phyloP scores from a whole-genome alignment of 2,888 invertebrate species.

The Drosophila cognata region DNA sequence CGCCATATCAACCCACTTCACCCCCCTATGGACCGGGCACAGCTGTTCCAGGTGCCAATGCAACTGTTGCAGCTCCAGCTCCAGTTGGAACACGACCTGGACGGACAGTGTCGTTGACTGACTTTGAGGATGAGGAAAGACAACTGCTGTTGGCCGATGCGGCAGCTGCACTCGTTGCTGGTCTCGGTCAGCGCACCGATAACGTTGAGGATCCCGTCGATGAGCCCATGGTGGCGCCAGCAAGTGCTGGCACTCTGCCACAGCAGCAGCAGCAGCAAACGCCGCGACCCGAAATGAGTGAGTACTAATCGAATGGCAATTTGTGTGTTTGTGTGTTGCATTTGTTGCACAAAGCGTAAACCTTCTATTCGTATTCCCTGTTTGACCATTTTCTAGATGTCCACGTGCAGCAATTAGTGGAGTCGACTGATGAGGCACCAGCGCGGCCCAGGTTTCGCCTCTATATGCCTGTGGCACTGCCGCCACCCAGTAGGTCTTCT shows the following conservation, averaged over 20 bases:
- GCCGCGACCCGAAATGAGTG: slow-evolving; percentile 51
- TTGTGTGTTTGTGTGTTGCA: neutral
- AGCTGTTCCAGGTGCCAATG: neutral
- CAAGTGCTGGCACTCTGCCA: neutral
- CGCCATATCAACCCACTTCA: neutral
- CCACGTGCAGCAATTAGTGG: slow-evolving; percentile 30
- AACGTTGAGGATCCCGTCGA: slow-evolving; percentile 80
- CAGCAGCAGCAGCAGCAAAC: slow-evolving; percentile 34
- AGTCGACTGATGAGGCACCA: slow-evolving; percentile 25
- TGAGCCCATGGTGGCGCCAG: slow-evolving; percentile 69
- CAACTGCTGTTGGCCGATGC: slow-evolving; percentile 23
- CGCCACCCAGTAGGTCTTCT: slow-evolving; percentile 67
- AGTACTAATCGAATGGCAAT: slow-evolving; percentile 16
- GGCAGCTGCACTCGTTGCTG: slow-evolving; percentile 51
- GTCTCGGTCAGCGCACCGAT: slow-evolving; percentile 27
- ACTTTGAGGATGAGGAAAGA: neutral
- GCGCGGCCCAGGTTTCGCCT: slow-evolving; percentile 64
- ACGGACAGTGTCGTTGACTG: neutral
- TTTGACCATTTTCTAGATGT: slow-evolving; percentile 63
- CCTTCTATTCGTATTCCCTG: slow-evolving; percentile 4
- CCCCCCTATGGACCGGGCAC: neutral
- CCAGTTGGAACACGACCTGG: neutral
- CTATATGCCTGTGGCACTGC: slow-evolving; percentile 67
- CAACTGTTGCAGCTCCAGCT: neutral
- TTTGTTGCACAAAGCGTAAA: neutral